Conservation (phyloP, 1,140 invertebrate species). For the Panagrolaimus sp. region DNA sequence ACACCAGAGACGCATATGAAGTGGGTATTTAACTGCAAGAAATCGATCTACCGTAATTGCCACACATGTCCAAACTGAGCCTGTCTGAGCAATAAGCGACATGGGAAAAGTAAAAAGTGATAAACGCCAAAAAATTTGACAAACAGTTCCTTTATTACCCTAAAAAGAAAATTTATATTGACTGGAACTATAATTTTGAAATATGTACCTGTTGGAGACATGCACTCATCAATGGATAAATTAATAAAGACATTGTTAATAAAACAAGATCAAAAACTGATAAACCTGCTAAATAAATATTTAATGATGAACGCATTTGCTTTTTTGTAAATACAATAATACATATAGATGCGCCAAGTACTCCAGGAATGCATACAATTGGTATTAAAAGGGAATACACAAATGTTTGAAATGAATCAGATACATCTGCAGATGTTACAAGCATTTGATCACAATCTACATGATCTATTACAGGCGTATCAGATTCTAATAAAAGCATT, state of each 20-base stretch:
- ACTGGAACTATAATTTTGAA: no score
- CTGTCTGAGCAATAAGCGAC: slow-evolving; percentile 51
- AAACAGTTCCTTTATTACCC: slow-evolving; percentile 28
- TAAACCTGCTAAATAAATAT: slow-evolving; percentile 54
- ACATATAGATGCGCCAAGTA: slow-evolving; percentile 40
- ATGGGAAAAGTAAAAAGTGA: slow-evolving; percentile 51
- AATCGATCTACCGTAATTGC: slow-evolving; percentile 55
- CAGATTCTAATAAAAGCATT: no score
- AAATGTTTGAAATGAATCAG: not conserved
- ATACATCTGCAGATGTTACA: no score
- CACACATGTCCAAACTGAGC: slow-evolving; percentile 55
- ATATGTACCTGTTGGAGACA: slow-evolving; percentile 29
- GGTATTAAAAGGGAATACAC: slow-evolving; percentile 20
- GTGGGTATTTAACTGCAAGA: slow-evolving; percentile 51
- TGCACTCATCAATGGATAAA: slow-evolving; percentile 53
- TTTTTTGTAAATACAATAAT: slow-evolving; percentile 49
- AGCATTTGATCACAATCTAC: no score
- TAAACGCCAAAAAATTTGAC: slow-evolving; percentile 54
- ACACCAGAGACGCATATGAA: slow-evolving; percentile 28
- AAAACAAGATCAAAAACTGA: slow-evolving; percentile 51
- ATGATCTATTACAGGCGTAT: no score
- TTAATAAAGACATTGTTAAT: slow-evolving; percentile 45
- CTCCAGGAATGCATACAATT: slow-evolving; percentile 22
- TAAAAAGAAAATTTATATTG: not conserved
- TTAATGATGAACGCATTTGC: slow-evolving; percentile 55